Conservation (phyloP, 2,113 vertebrate genomes). For the Tyrannus savana region DNA sequence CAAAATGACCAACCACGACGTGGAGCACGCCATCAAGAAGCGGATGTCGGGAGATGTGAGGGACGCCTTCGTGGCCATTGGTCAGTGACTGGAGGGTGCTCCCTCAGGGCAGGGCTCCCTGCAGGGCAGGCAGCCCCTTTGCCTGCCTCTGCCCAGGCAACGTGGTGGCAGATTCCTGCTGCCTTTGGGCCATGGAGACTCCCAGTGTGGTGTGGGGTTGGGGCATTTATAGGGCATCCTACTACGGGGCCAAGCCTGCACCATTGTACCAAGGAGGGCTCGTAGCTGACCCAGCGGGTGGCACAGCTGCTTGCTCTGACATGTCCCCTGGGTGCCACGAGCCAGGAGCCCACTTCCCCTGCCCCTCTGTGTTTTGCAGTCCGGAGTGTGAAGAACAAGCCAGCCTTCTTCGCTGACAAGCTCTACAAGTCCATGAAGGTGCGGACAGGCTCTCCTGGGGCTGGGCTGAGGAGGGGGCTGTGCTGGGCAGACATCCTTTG, state of each 20-base stretch:
- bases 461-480: neutral
- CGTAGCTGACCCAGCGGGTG: neutral
- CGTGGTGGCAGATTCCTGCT: neutral
- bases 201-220: accelerated
- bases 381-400: slow-evolving; percentile 93
- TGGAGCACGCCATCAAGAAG: slow-evolving; percentile 94
- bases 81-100: slow-evolving; percentile 66
- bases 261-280: neutral
- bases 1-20: slow-evolving; percentile 90
- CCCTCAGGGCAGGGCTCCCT: neutral
- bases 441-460: neutral
- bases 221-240: neutral
- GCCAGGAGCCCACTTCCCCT: neutral
- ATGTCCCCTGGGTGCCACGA: neutral
- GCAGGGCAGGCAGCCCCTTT: neutral
- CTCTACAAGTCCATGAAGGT: slow-evolving; percentile 99
- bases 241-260: neutral
- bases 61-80: slow-evolving; percentile 88
- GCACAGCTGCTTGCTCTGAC: neutral
- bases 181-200: accelerated
- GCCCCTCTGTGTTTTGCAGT: slow-evolving; percentile 76
- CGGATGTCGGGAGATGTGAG: slow-evolving; percentile 92
- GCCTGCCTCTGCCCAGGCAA: neutral
- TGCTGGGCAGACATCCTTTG: neutral
- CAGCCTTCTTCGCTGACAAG: slow-evolving; percentile 92